Evolutionary conservation across 2,113 vertebrate genomes (phyloP), one percentile per base, ranked within the genome.

Genomic region (Prinia subflava): DNA sequence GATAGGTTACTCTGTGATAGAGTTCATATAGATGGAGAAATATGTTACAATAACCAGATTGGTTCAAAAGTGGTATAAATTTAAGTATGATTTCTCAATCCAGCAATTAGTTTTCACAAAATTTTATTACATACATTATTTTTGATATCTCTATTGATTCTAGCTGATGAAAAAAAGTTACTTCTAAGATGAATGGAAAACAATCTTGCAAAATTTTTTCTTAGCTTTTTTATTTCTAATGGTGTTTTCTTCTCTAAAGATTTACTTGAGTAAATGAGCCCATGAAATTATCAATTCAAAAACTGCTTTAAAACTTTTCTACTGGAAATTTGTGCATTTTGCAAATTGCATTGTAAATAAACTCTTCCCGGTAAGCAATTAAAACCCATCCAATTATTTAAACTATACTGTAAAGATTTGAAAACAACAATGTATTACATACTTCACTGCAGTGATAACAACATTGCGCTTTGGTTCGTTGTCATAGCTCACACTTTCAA

Each of bases 401-500:
- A 88, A 46, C n/a, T 24, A 15, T 12, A 55, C 14, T 50, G 65
- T 59, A 87, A 15, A 93, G 30, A 63, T 78, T 42, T 79, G 79
- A 75, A 81, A 93, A 53, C 27, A 87, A 74, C 12, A 74, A 94
- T 13, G 56, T 55, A 71, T 65, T 25, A 96, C 98, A 3, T 93
- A 99, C 99, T 98, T 99, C 63, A 98, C 93, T 27, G 99, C 99
- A 2, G 99, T 99, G 97, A 99, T 97, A 80, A 99, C 98, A 33
- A 99, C 98, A 13, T 99, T 99, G 86, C 99, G 99, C 93, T 99
- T 99, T 37, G 99, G 99, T 89, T 99, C 99, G 50, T 98, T 99
- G 97, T 99, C 99, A 35, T 99, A 99, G 98, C 99, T 99, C 97
- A 99, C 97, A 37, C 99, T 99, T 92, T 99, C 99, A 83, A 99